These are phyloP conservation scores for Magallana ariakensis DNA, from an alignment of 1,140 invertebrate genomes.

Conservation along the genomic window DNA sequence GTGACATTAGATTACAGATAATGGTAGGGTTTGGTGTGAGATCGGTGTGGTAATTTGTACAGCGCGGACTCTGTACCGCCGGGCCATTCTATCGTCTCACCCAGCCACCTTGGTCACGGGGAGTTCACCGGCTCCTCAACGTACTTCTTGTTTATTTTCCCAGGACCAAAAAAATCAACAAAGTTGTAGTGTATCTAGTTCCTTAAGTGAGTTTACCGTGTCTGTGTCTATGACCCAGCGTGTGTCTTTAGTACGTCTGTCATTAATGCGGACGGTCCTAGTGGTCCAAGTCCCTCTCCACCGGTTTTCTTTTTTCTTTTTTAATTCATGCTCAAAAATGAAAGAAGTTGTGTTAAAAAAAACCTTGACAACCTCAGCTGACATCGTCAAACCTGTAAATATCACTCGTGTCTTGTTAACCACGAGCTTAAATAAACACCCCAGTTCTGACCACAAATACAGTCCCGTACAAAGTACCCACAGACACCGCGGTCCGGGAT, in stretches of 20 bases:
- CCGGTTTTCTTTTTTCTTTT: neutral
- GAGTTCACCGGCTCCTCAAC: conserved; percentile 11
- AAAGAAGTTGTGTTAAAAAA: neutral
- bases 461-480: too few relatives aligned
- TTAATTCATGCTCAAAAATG: neutral
- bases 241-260: neutral
- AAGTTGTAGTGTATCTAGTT: conserved; percentile 7
- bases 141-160: conserved; percentile 34
- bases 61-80: neutral
- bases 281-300: neutral
- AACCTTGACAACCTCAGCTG: too few relatives aligned
- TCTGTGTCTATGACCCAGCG: neutral
- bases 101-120: neutral
- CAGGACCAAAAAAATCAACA: conserved; percentile 27
- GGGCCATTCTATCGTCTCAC: neutral
- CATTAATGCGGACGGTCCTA: neutral
- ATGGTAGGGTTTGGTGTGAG: neutral
- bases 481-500: too few relatives aligned
- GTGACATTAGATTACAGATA: conserved; percentile 26
- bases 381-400: too few relatives aligned
- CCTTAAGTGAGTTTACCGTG: neutral
- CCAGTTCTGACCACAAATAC: too few relatives aligned
- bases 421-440: too few relatives aligned
- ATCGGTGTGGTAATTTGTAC: neutral
- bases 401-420: too few relatives aligned